Conservation (phyloP, 2,888 invertebrate species). For the Nemotelus nigrinus region DNA sequence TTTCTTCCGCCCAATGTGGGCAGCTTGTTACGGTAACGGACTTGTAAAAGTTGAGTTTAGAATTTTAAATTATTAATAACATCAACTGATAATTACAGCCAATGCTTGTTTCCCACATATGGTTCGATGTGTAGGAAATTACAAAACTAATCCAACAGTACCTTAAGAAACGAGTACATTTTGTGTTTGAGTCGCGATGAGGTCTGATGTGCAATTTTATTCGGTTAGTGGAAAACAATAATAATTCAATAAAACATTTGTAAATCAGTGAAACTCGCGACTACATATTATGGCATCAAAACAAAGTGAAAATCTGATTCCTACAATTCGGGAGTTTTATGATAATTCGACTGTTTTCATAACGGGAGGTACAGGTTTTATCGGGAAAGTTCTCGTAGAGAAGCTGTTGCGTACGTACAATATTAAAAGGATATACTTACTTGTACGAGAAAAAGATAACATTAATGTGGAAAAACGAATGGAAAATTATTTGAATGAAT, state of each 20-base stretch:
- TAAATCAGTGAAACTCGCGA: not conserved
- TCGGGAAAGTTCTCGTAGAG: conserved; percentile 64
- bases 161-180: not conserved
- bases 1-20: not conserved
- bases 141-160: not conserved
- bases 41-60: not conserved
- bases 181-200: not conserved
- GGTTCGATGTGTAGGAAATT: not conserved
- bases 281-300: not conserved
- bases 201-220: too few species aligned
- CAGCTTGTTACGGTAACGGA: not conserved
- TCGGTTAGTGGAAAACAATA: too few species aligned
- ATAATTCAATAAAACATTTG: not conserved
- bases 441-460: conserved; percentile 63
- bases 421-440: conserved; percentile 62
- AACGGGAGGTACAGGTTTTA: conserved; percentile 65
- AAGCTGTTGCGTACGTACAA: conserved; percentile 62
- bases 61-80: conserved; percentile 42
- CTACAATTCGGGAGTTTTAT: conserved; percentile 60
- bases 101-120: conserved; percentile 31
- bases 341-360: conserved; percentile 62
- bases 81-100: conserved; percentile 22
- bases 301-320: not conserved
- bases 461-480: conserved; percentile 61
- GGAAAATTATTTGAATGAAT: conserved; percentile 61